Evolutionary conservation across 2,888 invertebrate species (phyloP), one percentile per base, ranked within the genome.

Genomic region (Clepsis dumicolana): DNA sequence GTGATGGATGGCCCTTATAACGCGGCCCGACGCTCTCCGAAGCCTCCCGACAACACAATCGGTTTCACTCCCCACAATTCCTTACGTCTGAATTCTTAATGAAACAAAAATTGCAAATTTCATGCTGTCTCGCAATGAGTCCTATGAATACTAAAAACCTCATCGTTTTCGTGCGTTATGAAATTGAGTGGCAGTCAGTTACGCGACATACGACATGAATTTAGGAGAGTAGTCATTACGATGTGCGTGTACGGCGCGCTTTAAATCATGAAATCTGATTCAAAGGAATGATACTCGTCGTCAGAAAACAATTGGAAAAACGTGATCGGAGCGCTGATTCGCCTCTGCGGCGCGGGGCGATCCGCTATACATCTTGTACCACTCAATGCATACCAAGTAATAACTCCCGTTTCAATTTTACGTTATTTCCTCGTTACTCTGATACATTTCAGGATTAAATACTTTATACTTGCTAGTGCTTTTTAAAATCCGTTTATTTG

Each of bases 31-130:
- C 70, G 65, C 59, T 56, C 57, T 57, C 67, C 48, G 62, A 62
- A 67, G 78, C 70, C 70, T 67, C 72, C 61, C 70, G 70, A 68
- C 71, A 69, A 79, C 79, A 81, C 83, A 74, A 76, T 74, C 76
- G 77, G 85, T 88, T 87, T 88, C 87, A 86, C 87, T 83, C 82
- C 76, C 82, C 83, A 86, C 89, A 86, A 89, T 88, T 88, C 86
- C 86, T 88, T 86, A 88, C 86, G 88, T 87, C 89, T 90, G 89
- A 92, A 93, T 90, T 89, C 84, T 85, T 92, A 91, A 93, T 91
- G 90, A 91, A 89, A 91, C 91, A 91, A 93, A 91, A 91, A 91
- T 92, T 91, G 89, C 90, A 89, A 91, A 92, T 89, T 91, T 90
- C 89, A 85, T 82, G 83, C 86, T 81, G 85, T 87, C 87, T 86